Conservation (phyloP, 2,888 invertebrate species). For the Bellardia pandia region DNA sequence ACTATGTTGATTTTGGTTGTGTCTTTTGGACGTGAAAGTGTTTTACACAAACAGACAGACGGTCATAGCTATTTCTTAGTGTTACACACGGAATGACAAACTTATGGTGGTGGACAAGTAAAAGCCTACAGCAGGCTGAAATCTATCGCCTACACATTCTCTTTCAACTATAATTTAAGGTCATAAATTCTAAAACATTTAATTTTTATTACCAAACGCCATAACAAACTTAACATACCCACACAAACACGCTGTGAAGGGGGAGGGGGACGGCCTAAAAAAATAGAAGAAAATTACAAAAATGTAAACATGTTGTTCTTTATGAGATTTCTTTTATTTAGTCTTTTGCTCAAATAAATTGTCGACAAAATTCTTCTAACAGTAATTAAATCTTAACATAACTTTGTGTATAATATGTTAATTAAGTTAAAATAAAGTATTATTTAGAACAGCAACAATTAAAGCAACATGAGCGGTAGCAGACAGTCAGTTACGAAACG, state of each 20-base stretch:
- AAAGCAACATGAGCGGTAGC: neutral
- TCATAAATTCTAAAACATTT: neutral
- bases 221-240: neutral
- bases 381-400: neutral
- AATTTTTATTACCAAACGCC: neutral
- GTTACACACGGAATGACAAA: too few relatives aligned
- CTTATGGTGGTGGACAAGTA: too few relatives aligned
- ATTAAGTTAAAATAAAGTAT: slow-evolving; percentile 26
- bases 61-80: too few relatives aligned
- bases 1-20: too few relatives aligned
- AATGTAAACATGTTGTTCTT: neutral
- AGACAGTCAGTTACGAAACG: neutral
- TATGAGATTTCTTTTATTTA: neutral
- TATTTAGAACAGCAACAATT: neutral
- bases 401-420: slow-evolving; percentile 35
- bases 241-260: neutral
- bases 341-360: neutral
- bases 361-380: neutral
- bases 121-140: too few relatives aligned
- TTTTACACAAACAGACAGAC: too few relatives aligned
- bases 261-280: neutral
- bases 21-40: too few relatives aligned
- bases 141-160: too few relatives aligned
- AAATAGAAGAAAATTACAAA: neutral
- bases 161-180: too few relatives aligned